These are phyloP conservation scores for Scotopteryx bipunctaria DNA, from an alignment of 2,888 invertebrate genomes.

Conservation along the genomic window DNA sequence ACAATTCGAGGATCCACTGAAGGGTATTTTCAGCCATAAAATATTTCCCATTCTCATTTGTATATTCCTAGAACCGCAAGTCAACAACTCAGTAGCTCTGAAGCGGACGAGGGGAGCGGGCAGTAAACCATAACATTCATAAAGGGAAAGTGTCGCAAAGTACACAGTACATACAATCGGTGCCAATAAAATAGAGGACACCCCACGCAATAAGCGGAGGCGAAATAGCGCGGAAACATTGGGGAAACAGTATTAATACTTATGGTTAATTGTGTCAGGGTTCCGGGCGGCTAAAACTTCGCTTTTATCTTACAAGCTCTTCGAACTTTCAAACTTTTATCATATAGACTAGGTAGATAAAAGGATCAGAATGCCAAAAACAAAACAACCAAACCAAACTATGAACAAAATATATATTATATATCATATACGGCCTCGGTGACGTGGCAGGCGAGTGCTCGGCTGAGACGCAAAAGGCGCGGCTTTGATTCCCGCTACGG, in stretches of 20 bases:
- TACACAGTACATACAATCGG: constrained; percentile 72
- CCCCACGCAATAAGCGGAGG: constrained; percentile 77
- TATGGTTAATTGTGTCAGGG: constrained; percentile 77
- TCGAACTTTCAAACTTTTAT: constrained; percentile 28
- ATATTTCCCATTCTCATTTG: constrained; percentile 40
- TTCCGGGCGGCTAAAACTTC: constrained; percentile 59
- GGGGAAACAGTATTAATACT: constrained; percentile 82
- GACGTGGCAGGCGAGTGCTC: too few relatives aligned
- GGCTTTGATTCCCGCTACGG: too few relatives aligned
- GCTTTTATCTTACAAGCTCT: constrained; percentile 34
- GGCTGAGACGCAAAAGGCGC: too few relatives aligned
- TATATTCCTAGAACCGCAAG: constrained; percentile 29
- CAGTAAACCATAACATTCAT: constrained; percentile 72
- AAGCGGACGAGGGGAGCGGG: constrained; percentile 24
- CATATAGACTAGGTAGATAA: too few relatives aligned
- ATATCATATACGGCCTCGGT: too few relatives aligned
- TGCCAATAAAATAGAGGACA: constrained; percentile 76
- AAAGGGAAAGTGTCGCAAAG: constrained; percentile 76
- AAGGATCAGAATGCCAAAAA: too few relatives aligned
- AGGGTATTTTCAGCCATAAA: constrained; percentile 17
- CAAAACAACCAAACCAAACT: too few relatives aligned
- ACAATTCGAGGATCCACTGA: background rate
- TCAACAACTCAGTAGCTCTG: constrained; percentile 24
- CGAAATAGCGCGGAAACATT: constrained; percentile 79
- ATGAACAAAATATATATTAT: too few relatives aligned